Base-by-base conservation (phyloP, 2,888 invertebrate genomes). In the Callyntrura guangdongensis region DNA sequence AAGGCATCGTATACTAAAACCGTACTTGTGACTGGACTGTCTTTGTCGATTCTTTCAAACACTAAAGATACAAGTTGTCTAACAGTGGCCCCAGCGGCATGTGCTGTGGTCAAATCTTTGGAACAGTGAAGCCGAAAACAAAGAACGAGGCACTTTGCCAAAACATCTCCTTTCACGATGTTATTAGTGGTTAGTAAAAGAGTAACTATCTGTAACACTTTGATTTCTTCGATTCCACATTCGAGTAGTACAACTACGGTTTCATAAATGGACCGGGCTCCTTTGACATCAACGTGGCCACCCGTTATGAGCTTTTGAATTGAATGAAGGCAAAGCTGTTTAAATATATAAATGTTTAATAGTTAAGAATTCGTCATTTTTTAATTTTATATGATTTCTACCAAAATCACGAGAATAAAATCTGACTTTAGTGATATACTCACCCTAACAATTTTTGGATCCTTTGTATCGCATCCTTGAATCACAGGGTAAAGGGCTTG, bases 31-130 rank as follows among this genome's bases (percentile, higher is more conserved):
- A 85, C 85, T 53, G 86, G 90, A 59, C 86, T 86, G 95, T 97
- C 97, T 0, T 96, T 96, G 12, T 97, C 96, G 1, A 98, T 98
- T 81, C 98, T 96, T 94, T 98, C 98, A 95, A 98, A 98, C 2
- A 98, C 98, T 86, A 98, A 96, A 25, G 98, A 98, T 25, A 99
- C 98, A 45, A 99, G 96, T 95, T 99, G 99, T 25, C 99, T 96
- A 36, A 99, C 98, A 0, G 99, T 99, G 49, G 99, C 99, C 0
- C 99, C 99, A 8, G 99, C 99, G 12, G 99, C 99, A 95, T 99
- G 99, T 81, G 98, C 98, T 67, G 99, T 99, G 91, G 98, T 98
- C 1, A 97, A 97, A 95, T 99, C 99, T 95, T 98, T 98, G 8
- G 98, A 97, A 94, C 98, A 98, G 95, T 99, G 99, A 94, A 99